These are phyloP conservation scores for Garra rufa DNA, from an alignment of 2,113 vertebrate genomes.

Conservation along the genomic window DNA sequence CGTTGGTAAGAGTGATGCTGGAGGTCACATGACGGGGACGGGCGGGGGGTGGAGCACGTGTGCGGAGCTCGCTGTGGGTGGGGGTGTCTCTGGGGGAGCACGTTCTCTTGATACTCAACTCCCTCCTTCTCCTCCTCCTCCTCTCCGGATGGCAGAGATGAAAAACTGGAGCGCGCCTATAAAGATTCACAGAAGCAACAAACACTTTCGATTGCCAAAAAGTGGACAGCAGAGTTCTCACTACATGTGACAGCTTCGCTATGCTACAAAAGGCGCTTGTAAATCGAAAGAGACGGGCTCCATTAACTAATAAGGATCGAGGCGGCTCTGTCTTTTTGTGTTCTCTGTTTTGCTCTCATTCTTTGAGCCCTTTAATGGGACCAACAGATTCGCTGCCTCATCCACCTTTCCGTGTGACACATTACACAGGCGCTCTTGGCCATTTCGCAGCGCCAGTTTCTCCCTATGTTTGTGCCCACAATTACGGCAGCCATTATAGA, in stretches of 20 bases:
- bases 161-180: constrained; percentile 43
- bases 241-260: constrained; percentile 36
- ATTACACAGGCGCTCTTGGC: constrained; percentile 19
- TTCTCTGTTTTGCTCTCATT: background rate
- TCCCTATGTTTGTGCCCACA: constrained; percentile 51
- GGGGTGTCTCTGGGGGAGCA: background rate
- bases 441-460: constrained; percentile 21
- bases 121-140: constrained; percentile 1
- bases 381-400: background rate
- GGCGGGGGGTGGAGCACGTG: background rate
- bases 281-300: constrained; percentile 53
- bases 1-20: background rate
- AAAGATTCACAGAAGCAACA: constrained; percentile 49
- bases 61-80: constrained; percentile 11
- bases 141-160: constrained; percentile 23
- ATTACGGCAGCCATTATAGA: constrained; percentile 58
- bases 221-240: constrained; percentile 10
- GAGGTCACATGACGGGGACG: constrained; percentile 46
- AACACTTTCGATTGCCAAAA: constrained; percentile 29
- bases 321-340: constrained; percentile 5
- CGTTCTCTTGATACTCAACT: constrained; percentile 41
- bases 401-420: constrained; percentile 13
- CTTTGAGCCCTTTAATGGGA: background rate
- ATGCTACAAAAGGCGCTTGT: constrained; percentile 39
- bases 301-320: constrained; percentile 57